These are phyloP conservation scores for Epirrhoe tristata DNA, from an alignment of 2,888 invertebrate species.

Conservation along the genomic window DNA sequence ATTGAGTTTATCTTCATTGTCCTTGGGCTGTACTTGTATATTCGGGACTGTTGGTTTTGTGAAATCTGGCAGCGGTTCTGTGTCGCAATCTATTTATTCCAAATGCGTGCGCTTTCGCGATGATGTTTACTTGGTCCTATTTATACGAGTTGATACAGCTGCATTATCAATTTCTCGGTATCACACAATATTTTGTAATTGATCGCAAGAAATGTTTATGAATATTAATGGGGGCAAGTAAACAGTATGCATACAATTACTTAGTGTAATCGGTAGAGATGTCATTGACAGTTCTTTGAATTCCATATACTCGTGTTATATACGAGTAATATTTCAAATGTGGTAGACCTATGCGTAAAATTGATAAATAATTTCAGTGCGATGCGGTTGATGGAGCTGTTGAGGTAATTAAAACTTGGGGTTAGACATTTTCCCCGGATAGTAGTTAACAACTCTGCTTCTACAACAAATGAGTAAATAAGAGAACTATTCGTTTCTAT, in stretches of 20 bases:
- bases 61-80: slow-evolving; percentile 41
- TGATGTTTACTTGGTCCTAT: slow-evolving; percentile 37
- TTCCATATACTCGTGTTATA: background rate
- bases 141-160: slow-evolving; percentile 38
- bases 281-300: background rate
- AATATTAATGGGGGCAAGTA: slow-evolving; percentile 27
- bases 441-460: too few relatives aligned
- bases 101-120: slow-evolving; percentile 35
- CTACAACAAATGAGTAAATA: too few relatives aligned
- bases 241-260: slow-evolving; percentile 15
- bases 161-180: slow-evolving; percentile 29
- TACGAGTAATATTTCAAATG: too few relatives aligned
- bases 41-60: slow-evolving; percentile 42
- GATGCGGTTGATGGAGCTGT: too few relatives aligned
- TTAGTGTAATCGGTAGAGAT: slow-evolving; percentile 2
- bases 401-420: too few relatives aligned
- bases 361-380: background rate
- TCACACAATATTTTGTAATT: slow-evolving; percentile 32
- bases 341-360: background rate
- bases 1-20: slow-evolving; percentile 26
- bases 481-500: too few relatives aligned
- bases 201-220: slow-evolving; percentile 30
- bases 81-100: slow-evolving; percentile 36
- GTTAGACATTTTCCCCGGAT: too few relatives aligned
- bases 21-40: slow-evolving; percentile 39